phyloP scores from a whole-genome alignment of 2,113 vertebrate genomes.

The Perognathus longimembris region DNA sequence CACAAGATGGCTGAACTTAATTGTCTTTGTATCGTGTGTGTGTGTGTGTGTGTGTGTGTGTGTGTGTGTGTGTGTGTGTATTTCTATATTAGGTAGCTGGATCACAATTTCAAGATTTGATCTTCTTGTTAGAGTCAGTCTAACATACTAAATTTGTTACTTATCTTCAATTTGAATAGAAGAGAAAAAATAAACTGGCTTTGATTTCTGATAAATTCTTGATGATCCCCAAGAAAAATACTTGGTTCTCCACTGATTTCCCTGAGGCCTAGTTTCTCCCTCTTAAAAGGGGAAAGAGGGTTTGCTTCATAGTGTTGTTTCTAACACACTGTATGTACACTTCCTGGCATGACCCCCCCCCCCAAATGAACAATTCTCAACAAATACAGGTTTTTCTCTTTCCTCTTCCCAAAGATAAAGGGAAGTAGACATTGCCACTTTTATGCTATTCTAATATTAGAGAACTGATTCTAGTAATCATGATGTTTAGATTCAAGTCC shows the following conservation, averaged over 20 bases:
- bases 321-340: neutral
- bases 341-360: neutral
- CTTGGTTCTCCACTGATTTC: neutral
- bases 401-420: conserved; percentile 29
- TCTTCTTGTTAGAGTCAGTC: neutral
- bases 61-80: neutral
- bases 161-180: conserved; percentile 52
- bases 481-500: neutral
- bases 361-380: neutral
- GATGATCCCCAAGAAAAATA: neutral
- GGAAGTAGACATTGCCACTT: neutral
- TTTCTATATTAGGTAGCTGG: neutral
- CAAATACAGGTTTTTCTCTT: conserved; percentile 26
- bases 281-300: conserved; percentile 9
- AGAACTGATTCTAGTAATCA: neutral
- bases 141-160: neutral
- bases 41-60: neutral
- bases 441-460: neutral
- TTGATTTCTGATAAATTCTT: conserved; percentile 45
- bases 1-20: neutral
- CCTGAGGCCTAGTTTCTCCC: neutral
- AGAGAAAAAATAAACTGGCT: neutral
- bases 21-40: neutral
- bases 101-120: neutral
- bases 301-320: neutral